Percentiles rank a stretch among this genome's conserved stretches.
Evolutionary conservation across 2,888 invertebrate genomes (phyloP).

Genomic region (Microctonus aethiopoides): DNA sequence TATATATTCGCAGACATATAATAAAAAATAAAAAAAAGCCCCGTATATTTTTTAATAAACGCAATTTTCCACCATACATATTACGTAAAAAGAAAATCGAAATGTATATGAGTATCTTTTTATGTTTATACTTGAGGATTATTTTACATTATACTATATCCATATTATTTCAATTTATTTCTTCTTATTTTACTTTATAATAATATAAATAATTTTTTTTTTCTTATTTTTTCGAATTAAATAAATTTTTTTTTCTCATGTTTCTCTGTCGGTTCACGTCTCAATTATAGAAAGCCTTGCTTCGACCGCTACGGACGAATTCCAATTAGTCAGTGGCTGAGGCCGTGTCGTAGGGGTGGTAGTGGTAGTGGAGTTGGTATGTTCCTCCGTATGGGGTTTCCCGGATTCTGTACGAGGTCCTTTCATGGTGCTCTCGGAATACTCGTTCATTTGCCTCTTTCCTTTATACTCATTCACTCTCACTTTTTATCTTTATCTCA

Average conservation of each 20-base stretch:
- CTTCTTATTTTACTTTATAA: too few relatives aligned
- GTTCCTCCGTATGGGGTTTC: slow-evolving; percentile 62
- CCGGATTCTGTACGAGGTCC: slow-evolving; percentile 67
- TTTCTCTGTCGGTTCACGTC: slow-evolving; percentile 56
- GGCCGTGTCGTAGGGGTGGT: slow-evolving; percentile 58
- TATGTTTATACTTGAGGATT: too few relatives aligned
- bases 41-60: too few relatives aligned
- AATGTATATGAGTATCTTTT: too few relatives aligned
- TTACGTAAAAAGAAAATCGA: too few relatives aligned
- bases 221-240: too few relatives aligned
- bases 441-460: slow-evolving; percentile 66
- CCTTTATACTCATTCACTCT: slow-evolving; percentile 55
- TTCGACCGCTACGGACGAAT: slow-evolving; percentile 66
- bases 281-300: slow-evolving; percentile 67
- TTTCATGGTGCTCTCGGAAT: slow-evolving; percentile 57
- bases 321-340: slow-evolving; percentile 65
- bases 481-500: slow-evolving; percentile 45
- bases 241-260: background rate
- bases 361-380: slow-evolving; percentile 29
- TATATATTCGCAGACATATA: too few relatives aligned
- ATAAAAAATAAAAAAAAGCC: too few relatives aligned
- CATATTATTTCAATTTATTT: too few relatives aligned
- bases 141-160: too few relatives aligned
- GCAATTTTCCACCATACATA: too few relatives aligned
- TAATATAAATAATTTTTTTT: too few relatives aligned